Percentiles rank a stretch among this genome's conserved stretches.
Conservation (phyloP, 1,140 invertebrate species). For the Polypedilum vanderplanki region DNA sequence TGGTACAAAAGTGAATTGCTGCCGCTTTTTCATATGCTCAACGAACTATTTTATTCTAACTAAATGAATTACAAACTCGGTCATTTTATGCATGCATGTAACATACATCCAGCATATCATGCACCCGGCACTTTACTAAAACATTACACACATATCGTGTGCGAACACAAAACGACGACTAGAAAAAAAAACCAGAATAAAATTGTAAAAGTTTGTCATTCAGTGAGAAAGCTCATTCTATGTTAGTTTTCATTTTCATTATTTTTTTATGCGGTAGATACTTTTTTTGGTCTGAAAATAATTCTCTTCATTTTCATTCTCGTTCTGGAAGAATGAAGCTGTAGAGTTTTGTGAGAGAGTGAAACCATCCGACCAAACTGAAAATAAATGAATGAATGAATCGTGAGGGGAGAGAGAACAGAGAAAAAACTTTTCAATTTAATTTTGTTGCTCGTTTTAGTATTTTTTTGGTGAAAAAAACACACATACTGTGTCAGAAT, state of each 20-base stretch:
- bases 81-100: background rate
- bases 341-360: no score
- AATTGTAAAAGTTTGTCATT: background rate
- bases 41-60: background rate
- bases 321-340: no score
- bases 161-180: background rate
- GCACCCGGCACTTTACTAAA: background rate
- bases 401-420: background rate
- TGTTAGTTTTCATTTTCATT: background rate
- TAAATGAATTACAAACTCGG: constrained; percentile 12
- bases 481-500: background rate
- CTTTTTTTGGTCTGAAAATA: no score
- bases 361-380: background rate
- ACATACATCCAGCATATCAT: background rate
- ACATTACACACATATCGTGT: background rate
- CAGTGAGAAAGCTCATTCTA: background rate
- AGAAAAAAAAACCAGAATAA: background rate
- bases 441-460: background rate
- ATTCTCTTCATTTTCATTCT: no score
- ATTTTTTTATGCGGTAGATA: no score
- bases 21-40: background rate
- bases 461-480: background rate
- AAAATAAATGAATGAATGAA: background rate
- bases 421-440: background rate
- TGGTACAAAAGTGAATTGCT: background rate